phyloP scores from a whole-genome alignment of 2,888 invertebrate genomes.

The Caenorhabditis wallacei region DNA sequence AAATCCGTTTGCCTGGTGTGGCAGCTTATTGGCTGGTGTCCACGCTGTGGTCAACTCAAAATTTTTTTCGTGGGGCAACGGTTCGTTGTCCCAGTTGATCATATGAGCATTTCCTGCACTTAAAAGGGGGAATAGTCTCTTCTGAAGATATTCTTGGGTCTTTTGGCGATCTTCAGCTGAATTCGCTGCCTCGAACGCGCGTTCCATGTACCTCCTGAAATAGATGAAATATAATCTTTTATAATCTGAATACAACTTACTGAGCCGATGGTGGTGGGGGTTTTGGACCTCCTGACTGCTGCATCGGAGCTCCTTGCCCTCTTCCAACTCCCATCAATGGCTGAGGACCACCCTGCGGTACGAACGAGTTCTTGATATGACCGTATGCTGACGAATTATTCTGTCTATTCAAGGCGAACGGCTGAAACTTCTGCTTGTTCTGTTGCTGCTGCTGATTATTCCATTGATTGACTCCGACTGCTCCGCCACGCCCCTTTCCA shows the following conservation, averaged over 20 bases:
- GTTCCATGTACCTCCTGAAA: conserved; percentile 90
- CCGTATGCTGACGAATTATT: conserved; percentile 50
- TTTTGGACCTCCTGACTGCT: conserved; percentile 27
- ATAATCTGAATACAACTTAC: conserved; percentile 22
- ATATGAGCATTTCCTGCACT: conserved; percentile 92
- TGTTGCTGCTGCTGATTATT: conserved; percentile 43
- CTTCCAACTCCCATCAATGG: conserved; percentile 46
- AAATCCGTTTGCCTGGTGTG: conserved; percentile 63
- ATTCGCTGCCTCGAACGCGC: conserved; percentile 93
- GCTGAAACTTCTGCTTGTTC: conserved; percentile 51
- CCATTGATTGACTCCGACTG: conserved; percentile 35
- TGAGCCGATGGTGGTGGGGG: conserved; percentile 47
- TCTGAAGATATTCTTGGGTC: conserved; percentile 94
- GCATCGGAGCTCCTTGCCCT: conserved; percentile 44
- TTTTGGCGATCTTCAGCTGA: conserved; percentile 93
- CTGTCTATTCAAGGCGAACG: conserved; percentile 55
- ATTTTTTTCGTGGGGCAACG: conserved; percentile 88
- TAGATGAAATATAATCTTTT: not conserved
- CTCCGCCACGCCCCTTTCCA: conserved; percentile 59
- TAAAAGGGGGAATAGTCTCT: conserved; percentile 93
- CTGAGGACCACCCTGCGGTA: conserved; percentile 55
- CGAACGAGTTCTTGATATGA: conserved; percentile 56
- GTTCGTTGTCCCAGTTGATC: conserved; percentile 96
- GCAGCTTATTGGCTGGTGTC: conserved; percentile 74
- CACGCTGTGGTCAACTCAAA: conserved; percentile 72